Evolutionary conservation across 2,888 invertebrate genomes (phyloP).

Genomic region (Melinaea marsaeus): DNA sequence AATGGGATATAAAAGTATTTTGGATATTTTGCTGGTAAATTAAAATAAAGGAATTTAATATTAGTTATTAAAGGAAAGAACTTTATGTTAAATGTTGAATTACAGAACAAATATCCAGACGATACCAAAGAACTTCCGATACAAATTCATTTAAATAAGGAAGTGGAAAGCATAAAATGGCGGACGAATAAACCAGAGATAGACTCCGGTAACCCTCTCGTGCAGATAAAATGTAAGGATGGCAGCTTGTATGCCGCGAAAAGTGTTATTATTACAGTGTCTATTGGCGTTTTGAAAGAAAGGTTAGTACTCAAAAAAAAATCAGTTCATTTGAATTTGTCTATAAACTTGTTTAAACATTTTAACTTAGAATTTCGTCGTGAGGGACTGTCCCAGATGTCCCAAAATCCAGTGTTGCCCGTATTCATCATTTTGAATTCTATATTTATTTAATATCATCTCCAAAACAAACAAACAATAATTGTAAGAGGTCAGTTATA

Average conservation of each 20-base stretch:
- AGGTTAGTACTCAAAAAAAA: conserved; percentile 41
- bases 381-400: too few relatives aligned
- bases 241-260: conserved; percentile 76
- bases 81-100: conserved; percentile 15
- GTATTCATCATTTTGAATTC: too few relatives aligned
- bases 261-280: conserved; percentile 82
- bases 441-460: too few relatives aligned
- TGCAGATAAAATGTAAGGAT: conserved; percentile 76
- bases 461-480: too few relatives aligned
- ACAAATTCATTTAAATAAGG: conserved; percentile 73
- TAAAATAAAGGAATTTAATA: conserved; percentile 9
- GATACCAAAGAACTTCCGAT: conserved; percentile 59
- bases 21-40: conserved; percentile 83
- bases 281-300: conserved; percentile 83
- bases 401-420: too few relatives aligned
- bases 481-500: too few relatives aligned
- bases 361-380: too few relatives aligned
- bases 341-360: too few relatives aligned
- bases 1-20: conserved; percentile 81
- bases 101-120: conserved; percentile 73
- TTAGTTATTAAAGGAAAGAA: not conserved
- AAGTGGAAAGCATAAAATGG: conserved; percentile 75
- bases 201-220: conserved; percentile 53
- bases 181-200: conserved; percentile 44
- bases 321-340: not conserved